Conservation (phyloP, 2,888 invertebrate genomes). For the Eupithecia subfuscata region DNA sequence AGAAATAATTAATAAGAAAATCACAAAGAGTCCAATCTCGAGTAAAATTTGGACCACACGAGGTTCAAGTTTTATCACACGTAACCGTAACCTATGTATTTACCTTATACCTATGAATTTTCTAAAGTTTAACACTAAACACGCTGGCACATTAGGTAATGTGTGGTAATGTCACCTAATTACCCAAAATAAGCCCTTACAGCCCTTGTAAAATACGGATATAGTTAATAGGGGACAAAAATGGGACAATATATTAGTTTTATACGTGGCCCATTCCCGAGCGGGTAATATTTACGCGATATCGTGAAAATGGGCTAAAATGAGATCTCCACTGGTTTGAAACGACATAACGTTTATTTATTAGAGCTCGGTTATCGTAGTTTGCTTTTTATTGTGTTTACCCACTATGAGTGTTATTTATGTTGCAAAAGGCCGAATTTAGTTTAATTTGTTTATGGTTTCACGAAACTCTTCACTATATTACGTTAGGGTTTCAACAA, state of each 20-base stretch:
- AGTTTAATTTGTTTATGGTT: not conserved
- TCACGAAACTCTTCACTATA: not conserved
- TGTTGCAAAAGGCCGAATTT: not conserved
- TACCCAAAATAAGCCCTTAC: constrained; percentile 17
- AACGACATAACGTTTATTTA: constrained; percentile 61
- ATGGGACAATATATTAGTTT: constrained; percentile 69
- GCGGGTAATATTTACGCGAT: constrained; percentile 60
- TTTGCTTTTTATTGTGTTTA: constrained; percentile 40
- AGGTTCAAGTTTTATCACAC: not conserved
- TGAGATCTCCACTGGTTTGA: constrained; percentile 57
- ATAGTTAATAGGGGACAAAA: constrained; percentile 62
- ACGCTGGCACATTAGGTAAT: constrained; percentile 10
- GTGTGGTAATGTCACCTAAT: constrained; percentile 11
- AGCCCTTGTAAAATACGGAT: constrained; percentile 47
- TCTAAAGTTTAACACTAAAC: not conserved
- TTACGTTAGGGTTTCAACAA: not conserved
- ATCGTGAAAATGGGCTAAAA: constrained; percentile 54
- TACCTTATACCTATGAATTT: not conserved
- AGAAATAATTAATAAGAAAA: no score
- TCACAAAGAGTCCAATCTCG: not conserved
- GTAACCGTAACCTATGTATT: not conserved
- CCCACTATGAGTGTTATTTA: not conserved
- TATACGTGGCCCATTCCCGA: constrained; percentile 58
- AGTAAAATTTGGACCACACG: not conserved
- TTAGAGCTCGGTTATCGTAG: constrained; percentile 49